A percentile compares a stretch with the other conserved stretches of the same genome.
phyloP scores from a whole-genome alignment of 2,888 invertebrate genomes.

The Geophilus truncorum region DNA sequence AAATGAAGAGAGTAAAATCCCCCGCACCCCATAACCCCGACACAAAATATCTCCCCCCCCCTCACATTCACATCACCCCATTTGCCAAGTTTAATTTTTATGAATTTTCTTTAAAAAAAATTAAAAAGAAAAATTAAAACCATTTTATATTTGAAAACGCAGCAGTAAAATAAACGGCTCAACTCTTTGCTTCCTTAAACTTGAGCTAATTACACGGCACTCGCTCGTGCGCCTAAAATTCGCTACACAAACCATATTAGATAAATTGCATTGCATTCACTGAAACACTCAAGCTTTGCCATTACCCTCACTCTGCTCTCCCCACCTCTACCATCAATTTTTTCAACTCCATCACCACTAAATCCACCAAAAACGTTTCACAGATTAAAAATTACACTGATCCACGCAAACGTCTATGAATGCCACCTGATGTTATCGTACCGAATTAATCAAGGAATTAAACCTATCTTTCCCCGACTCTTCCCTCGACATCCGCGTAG shows the following conservation, averaged over 20 bases:
- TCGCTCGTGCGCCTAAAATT: constrained; percentile 3
- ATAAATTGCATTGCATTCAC: constrained; percentile 2
- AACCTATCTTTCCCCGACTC: neutral
- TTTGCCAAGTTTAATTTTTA: too few relatives aligned
- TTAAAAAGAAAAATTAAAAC: neutral
- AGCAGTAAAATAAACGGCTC: neutral
- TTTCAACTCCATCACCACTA: too few relatives aligned
- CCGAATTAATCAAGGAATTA: neutral
- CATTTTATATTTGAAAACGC: constrained; percentile 15
- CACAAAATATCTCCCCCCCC: too few relatives aligned
- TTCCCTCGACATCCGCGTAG: neutral
- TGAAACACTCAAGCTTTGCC: neutral
- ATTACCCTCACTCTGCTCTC: constrained; percentile 4
- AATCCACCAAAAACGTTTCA: too few relatives aligned
- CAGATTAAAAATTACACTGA: too few relatives aligned
- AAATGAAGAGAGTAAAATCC: too few relatives aligned
- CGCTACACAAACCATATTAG: constrained; percentile 25
- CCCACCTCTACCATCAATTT: too few relatives aligned
- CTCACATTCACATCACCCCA: too few relatives aligned
- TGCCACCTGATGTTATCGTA: neutral
- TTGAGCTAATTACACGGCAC: constrained; percentile 6
- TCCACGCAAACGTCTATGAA: too few relatives aligned
- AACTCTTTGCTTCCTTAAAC: constrained; percentile 12
- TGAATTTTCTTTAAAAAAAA: too few relatives aligned
- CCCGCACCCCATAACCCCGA: too few relatives aligned